Evolutionary conservation across 2,113 vertebrate genomes (phyloP), one percentile per base, ranked within the genome.

Genomic region (Oryzias javanicus): DNA sequence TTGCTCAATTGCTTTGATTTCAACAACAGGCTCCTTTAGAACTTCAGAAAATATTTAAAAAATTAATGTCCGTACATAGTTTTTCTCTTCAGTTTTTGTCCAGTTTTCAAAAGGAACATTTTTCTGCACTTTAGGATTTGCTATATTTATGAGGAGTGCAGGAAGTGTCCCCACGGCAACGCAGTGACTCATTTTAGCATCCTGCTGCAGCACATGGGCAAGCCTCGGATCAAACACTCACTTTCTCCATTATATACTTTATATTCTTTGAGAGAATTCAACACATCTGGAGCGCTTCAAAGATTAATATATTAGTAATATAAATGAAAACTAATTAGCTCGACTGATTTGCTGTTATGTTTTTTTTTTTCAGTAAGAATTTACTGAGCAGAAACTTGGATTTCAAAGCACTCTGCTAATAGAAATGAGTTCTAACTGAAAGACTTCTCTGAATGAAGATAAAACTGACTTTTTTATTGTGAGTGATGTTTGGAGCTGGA

Each of bases 111-210:
- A 58, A 54, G 60, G 62, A 89, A 92, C 90, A 91, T 90, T 90
- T 86, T 88, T 91, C 78, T 90, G 89, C 91, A 91, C 91, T 92
- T 90, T 87, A 88, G 49, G 75, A 57, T 89, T 86, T 91, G 77
- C 84, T 83, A 90, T 91, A 91, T 92, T 92, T 85, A 92, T 92
- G 89, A 91, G 70, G 57, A 73, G 79, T 53, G 76, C 74, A 85
- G 68, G 52, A 68, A 62, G 60, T 72, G 72, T 89, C 85, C 83
- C 85, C 58, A 76, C 64, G 51, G 72, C 65, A 79, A 63, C 67
- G 55, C 76, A 64, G 74, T 86, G 87, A 91, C 78, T 89, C 86
- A 88, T 87, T 78, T 47, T 51, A 70, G 50, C 66, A 80, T 82
- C 80, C 82, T 72, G 47, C 70, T 63, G 72, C 61, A 79, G 65